Percentiles rank a stretch among this genome's conserved stretches.
These are phyloP conservation scores for Glaucidium brasilianum DNA, from an alignment of 2,113 vertebrate genomes.

Conservation along the genomic window DNA sequence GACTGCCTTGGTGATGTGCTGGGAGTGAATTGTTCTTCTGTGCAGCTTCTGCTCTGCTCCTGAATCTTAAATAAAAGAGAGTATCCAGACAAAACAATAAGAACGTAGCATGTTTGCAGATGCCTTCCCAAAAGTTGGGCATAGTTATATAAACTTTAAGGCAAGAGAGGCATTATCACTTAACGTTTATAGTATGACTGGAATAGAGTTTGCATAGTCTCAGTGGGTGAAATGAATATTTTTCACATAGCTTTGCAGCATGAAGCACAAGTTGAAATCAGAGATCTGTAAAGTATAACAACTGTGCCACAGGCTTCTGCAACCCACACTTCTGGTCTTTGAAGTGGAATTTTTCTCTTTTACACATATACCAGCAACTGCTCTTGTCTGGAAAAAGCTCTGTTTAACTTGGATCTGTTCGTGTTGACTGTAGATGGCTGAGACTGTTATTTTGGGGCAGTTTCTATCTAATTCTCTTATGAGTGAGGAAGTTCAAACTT, in stretches of 20 bases:
- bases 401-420: not conserved
- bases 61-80: not conserved
- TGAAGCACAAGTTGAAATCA: too few species aligned
- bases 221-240: not conserved
- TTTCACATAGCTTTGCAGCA: not conserved
- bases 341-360: slow-evolving; percentile 16
- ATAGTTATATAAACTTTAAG: not conserved
- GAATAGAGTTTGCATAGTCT: not conserved
- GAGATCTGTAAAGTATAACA: not conserved
- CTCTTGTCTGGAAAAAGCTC: not conserved
- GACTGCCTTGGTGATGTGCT: not conserved
- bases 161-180: not conserved
- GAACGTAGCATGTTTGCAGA: not conserved
- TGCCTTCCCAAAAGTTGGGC: not conserved
- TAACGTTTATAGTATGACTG: not conserved
- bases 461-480: not conserved
- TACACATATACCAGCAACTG: not conserved
- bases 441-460: not conserved
- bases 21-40: not conserved
- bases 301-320: not conserved
- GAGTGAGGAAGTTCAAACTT: not conserved
- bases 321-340: not conserved
- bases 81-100: not conserved
- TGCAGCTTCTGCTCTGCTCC: not conserved
- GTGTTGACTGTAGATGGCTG: not conserved